Evolutionary conservation across 37 sponge, comb jelly and placozoan species (phyloP), one percentile per base, ranked within the genome.

Genomic region (Beroe ovata): DNA sequence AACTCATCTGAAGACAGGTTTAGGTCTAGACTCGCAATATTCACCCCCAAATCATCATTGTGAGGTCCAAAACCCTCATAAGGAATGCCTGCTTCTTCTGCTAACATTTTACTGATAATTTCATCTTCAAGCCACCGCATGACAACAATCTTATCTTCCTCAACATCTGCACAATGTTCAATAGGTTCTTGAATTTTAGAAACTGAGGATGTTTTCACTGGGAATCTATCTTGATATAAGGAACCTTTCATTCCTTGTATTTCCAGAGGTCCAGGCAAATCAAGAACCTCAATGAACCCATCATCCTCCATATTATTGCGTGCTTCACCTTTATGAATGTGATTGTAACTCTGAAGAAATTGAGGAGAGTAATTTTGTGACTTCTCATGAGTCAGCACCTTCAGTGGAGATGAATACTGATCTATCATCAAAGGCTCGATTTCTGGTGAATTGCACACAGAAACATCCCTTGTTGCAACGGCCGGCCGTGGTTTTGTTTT

Each of bases 81-180:
- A 29, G 25, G 33, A 4, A 30, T 29, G 2, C 30, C 36, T 11
- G 35, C 18, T 66, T 25, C 18, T 19, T 66, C 69, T 11, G 69
- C 14, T 6, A 66, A 16, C 69, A 66, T 14, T 33, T 66, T 66
- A 18, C 34, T 30, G 16, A 66, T 25, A 32, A 66, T 66, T 34
- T 25, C 69, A 14, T 66, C 69, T 30, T 66, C 69, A 14, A 66
- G 30, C 69, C 69, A 66, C 36, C 34, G 69, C 69, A 66, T 66
- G 4, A 66, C 69, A 14, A 30, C 25, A 33, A 33, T 37, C 16
- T 66, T 66, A 32, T 66, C 69, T 2, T 66, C 69, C 0, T 29
- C 36, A 33, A 32, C 2, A 66, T 11, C 36, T 22, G 63, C 3
- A 25, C 3, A 25, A 20, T 26, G 3, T 22, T 16, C 22, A 26